Conservation (phyloP, 2,888 invertebrate genomes). For the Agonopterix subpropinquella region DNA sequence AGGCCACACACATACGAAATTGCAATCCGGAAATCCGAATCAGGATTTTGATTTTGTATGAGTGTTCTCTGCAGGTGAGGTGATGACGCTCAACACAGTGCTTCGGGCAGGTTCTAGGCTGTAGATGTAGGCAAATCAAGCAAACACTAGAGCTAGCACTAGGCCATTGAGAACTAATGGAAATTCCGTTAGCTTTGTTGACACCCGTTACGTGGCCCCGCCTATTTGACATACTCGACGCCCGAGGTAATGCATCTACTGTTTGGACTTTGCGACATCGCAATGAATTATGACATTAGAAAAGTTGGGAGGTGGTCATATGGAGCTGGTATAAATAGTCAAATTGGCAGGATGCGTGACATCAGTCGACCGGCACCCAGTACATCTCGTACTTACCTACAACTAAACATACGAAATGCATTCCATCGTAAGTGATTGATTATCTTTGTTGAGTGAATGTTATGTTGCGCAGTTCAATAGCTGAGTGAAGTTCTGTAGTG, state of each 20-base stretch:
- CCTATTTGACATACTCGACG: constrained; percentile 51
- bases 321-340: constrained; percentile 61
- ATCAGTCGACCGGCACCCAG: constrained; percentile 45
- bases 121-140: constrained; percentile 10
- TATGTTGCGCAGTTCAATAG: constrained; percentile 4
- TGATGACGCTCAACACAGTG: too few relatives aligned
- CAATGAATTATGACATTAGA: constrained; percentile 58
- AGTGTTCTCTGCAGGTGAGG: too few relatives aligned
- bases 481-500: constrained; percentile 19
- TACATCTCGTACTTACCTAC: constrained; percentile 33
- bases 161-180: constrained; percentile 49
- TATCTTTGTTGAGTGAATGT: constrained; percentile 3
- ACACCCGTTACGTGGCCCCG: constrained; percentile 55
- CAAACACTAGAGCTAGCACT: constrained; percentile 22
- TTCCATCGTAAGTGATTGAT: constrained; percentile 56
- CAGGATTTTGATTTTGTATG: too few relatives aligned
- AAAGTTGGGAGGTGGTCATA: constrained; percentile 55
- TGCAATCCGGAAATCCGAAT: too few relatives aligned
- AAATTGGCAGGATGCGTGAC: constrained; percentile 53
- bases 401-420: constrained; percentile 53
- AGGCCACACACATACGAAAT: too few relatives aligned
- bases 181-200: constrained; percentile 59
- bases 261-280: constrained; percentile 68
- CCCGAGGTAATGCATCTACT: constrained; percentile 64
- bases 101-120: not conserved